phyloP scores from a whole-genome alignment of 2,888 invertebrate species.

The Thyatira batis region DNA sequence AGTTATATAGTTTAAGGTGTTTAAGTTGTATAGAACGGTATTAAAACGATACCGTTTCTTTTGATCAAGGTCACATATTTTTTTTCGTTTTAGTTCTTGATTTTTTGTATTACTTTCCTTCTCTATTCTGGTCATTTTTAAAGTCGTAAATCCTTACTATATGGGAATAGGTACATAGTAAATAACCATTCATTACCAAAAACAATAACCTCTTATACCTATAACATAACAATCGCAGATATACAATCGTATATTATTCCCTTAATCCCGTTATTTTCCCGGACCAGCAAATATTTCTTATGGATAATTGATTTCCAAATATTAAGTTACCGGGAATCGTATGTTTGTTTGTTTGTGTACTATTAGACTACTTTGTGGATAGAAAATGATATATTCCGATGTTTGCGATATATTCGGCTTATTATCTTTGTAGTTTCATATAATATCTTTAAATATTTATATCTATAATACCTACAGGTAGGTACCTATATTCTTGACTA shows the following conservation, averaged over 20 bases:
- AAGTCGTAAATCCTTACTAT: too few relatives aligned
- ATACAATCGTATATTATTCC: slow-evolving; percentile 46
- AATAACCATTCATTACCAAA: neutral
- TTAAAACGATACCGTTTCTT: too few relatives aligned
- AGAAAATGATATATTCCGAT: slow-evolving; percentile 54
- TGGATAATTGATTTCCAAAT: slow-evolving; percentile 76
- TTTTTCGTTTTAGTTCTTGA: too few relatives aligned
- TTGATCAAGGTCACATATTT: too few relatives aligned
- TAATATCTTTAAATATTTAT: neutral
- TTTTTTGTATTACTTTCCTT: too few relatives aligned
- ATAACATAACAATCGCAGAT: slow-evolving; percentile 32
- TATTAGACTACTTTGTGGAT: slow-evolving; percentile 33
- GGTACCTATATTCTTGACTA: too few relatives aligned
- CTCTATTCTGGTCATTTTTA: too few relatives aligned
- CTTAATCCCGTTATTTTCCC: slow-evolving; percentile 63
- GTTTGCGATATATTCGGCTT: slow-evolving; percentile 36
- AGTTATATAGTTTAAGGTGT: too few relatives aligned
- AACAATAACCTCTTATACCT: slow-evolving; percentile 8
- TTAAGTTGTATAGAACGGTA: too few relatives aligned
- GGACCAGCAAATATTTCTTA: slow-evolving; percentile 58
- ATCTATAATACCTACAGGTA: too few relatives aligned
- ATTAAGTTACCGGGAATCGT: slow-evolving; percentile 65
- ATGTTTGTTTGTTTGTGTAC: slow-evolving; percentile 44
- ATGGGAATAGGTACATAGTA: too few relatives aligned
- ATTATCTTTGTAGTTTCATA: slow-evolving; percentile 30